A percentile compares a stretch with the other conserved stretches of the same genome.
Evolutionary conservation across 2,888 invertebrate genomes (phyloP).

Genomic region (Orchesella flavescens): DNA sequence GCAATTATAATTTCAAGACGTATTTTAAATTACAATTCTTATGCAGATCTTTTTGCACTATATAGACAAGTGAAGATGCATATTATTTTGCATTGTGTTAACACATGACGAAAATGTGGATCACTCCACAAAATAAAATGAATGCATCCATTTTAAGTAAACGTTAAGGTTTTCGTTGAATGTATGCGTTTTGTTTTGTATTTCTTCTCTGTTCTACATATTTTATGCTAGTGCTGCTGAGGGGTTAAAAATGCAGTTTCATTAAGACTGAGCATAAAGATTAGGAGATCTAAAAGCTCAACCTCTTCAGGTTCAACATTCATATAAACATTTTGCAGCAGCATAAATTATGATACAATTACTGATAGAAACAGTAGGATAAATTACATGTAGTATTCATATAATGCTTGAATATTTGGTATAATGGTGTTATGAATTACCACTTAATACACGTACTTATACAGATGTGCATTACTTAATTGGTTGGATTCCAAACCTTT

Average conservation of each 20-base stretch:
- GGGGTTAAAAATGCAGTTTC: constrained; percentile 34
- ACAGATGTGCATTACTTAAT: constrained; percentile 14
- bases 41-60: neutral
- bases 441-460: too few species aligned
- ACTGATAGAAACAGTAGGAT: neutral
- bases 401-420: too few species aligned
- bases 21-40: neutral
- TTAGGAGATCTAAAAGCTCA: constrained; percentile 30
- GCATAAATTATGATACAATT: constrained; percentile 26
- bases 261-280: constrained; percentile 36
- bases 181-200: neutral
- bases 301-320: constrained; percentile 16
- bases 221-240: neutral
- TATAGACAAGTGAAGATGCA: constrained; percentile 41
- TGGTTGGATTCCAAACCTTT: constrained; percentile 11
- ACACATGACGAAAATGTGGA: constrained; percentile 26
- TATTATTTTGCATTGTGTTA: neutral
- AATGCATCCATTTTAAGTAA: too few species aligned
- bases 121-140: constrained; percentile 14
- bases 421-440: neutral
- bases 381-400: neutral
- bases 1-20: constrained; percentile 58
- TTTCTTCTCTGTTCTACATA: constrained; percentile 33
- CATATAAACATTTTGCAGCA: constrained; percentile 10
- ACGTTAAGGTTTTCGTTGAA: too few species aligned